Conservation (phyloP, 2,888 invertebrate genomes). For the Tenthredo mesomela region DNA sequence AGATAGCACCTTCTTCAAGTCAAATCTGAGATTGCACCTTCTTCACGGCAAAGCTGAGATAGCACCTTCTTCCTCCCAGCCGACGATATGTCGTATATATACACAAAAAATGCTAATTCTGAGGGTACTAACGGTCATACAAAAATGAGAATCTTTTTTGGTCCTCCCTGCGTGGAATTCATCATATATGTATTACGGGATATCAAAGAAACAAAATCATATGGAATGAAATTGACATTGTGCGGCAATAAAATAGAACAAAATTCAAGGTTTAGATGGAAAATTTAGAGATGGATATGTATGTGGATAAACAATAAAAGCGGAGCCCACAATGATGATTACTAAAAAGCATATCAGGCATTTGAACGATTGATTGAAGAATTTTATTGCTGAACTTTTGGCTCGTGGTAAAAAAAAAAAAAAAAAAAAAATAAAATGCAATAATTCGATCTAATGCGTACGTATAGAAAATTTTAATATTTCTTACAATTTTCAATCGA, state of each 20-base stretch:
- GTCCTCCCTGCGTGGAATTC: too few species aligned
- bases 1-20: too few species aligned
- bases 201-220: not conserved
- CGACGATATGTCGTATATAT: too few species aligned
- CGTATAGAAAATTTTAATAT: not conserved
- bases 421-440: not conserved
- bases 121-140: too few species aligned
- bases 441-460: not conserved
- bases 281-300: not conserved
- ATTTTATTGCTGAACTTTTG: not conserved
- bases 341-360: conserved; percentile 9
- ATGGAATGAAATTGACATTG: not conserved
- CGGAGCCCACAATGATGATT: conserved; percentile 45
- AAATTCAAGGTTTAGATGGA: not conserved
- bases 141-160: too few species aligned
- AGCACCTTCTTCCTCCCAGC: too few species aligned
- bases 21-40: too few species aligned
- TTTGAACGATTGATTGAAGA: conserved; percentile 35
- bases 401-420: not conserved
- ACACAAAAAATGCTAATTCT: too few species aligned
- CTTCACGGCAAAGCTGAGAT: too few species aligned
- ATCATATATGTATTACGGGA: too few species aligned
- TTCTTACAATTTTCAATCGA: conserved; percentile 14
- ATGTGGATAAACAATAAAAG: conserved; percentile 38
- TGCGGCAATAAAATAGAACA: not conserved